Evolutionary conservation across 2,888 invertebrate genomes (phyloP).

Genomic region (Stenodema calcarata): DNA sequence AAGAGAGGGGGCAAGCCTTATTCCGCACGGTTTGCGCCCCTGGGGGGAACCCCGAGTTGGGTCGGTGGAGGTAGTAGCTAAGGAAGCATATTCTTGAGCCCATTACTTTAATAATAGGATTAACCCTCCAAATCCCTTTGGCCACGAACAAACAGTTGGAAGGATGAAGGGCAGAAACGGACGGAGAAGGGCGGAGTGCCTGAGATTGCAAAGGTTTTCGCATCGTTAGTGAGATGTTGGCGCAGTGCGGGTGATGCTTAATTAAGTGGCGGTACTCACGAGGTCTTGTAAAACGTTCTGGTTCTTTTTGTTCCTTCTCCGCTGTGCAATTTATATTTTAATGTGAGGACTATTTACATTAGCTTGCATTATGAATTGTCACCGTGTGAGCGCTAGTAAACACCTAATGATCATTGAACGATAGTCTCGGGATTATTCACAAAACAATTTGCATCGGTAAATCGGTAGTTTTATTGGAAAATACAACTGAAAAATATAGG

Average conservation of each 20-base stretch:
- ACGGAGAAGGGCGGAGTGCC: not conserved
- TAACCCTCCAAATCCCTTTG: not conserved
- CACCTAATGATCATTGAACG: no score
- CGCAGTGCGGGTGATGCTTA: slow-evolving; percentile 32
- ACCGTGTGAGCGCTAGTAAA: no score
- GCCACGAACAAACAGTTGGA: not conserved
- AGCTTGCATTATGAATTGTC: no score
- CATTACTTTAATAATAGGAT: slow-evolving; percentile 9
- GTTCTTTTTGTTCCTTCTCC: not conserved
- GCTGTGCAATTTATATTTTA: no score
- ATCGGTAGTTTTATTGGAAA: no score
- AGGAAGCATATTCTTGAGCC: not conserved
- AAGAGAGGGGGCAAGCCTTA: not conserved
- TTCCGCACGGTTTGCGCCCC: not conserved
- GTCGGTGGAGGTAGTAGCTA: not conserved
- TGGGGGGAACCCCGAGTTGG: not conserved
- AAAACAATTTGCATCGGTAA: no score
- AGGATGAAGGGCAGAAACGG: not conserved
- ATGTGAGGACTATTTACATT: no score
- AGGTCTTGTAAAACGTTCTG: not conserved
- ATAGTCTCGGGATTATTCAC: no score
- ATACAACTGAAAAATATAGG: no score
- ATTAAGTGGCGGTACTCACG: not conserved
- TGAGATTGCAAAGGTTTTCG: not conserved
- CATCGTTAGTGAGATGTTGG: slow-evolving; percentile 40